phyloP scores from a whole-genome alignment of 2,888 invertebrate species.

The Agrypnus murinus region DNA sequence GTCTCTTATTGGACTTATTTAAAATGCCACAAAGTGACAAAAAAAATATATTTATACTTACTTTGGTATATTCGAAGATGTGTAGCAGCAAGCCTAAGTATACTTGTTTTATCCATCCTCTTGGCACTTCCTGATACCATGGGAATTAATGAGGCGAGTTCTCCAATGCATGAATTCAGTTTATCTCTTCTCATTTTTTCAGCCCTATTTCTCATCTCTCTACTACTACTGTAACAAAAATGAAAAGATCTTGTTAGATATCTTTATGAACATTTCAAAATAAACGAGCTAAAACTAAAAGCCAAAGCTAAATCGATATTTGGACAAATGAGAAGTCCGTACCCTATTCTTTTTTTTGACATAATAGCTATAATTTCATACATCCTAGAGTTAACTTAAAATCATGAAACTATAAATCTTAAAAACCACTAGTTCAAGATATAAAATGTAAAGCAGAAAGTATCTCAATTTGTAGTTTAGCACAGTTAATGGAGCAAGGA shows the following conservation, averaged over 20 bases:
- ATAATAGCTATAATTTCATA: too few species aligned
- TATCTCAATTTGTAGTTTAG: too few species aligned
- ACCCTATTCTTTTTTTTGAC: too few species aligned
- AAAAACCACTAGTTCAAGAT: too few species aligned
- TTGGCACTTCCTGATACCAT: conserved; percentile 87
- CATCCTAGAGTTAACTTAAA: background rate
- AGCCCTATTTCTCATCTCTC: conserved; percentile 89
- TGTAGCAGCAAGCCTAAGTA: conserved; percentile 89
- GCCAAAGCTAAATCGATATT: too few species aligned
- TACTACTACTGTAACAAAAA: conserved; percentile 77
- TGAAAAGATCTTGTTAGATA: conserved; percentile 49
- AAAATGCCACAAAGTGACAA: background rate
- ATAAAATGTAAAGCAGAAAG: too few species aligned
- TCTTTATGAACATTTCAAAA: conserved; percentile 23
- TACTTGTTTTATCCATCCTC: conserved; percentile 93
- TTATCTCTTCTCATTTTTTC: conserved; percentile 94
- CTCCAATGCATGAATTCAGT: conserved; percentile 88
- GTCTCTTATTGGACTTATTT: background rate
- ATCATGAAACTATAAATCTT: background rate
- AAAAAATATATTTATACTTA: conserved; percentile 63
- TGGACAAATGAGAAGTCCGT: too few species aligned
- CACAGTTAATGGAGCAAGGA: too few species aligned
- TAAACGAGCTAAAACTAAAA: too few species aligned
- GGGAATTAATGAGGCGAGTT: conserved; percentile 88
- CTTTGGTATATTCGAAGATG: conserved; percentile 86